Base-by-base conservation (phyloP, 2,113 vertebrate species). In the Heloderma charlesbogerti region DNA sequence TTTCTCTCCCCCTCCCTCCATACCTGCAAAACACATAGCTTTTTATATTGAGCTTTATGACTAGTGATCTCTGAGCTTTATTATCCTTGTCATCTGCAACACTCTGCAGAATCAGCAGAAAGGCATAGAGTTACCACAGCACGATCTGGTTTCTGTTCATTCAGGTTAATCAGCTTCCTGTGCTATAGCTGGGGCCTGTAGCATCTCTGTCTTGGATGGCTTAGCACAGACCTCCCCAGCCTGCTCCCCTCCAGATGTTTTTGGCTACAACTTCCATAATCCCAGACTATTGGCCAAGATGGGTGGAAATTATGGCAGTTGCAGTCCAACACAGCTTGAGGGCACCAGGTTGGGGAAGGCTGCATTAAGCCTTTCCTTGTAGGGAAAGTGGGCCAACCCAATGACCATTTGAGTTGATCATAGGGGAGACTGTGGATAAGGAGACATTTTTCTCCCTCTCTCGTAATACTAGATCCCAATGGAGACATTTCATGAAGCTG, bases 131-230 rank as follows among this genome's bases (percentile, higher is more conserved):
- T 67, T 90, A 90, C 84, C 94, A 91, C 75, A 88, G 89, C 90
- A 43, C 63, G 45, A 78, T 92, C 40, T 87, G 88, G 31, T 88
- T 95, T 94, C 67, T 94, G 74, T 88, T 95, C 34, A 40, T 92
- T 92, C 48, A 87, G 92, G 84, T 93, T 96, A 84, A 93, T 95
- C 8, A 6, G 63, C 54, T 88, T 88, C 45, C 88, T 71, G 66
- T 85, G n/a, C 51, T 91, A 0, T 77, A 80, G 84, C 5, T 57
- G 67, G 48, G 31, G 78, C 93, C 10, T 34, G 12, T 15, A 80
- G 78, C 20, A 29, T 63, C 81, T n/a, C 4, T 80, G 77, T 86
- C 37, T 86, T 34, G 48, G 25, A 1, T 16, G 74, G 12, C 43
- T 81, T 81, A 54, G 5, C 15, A 18, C 79, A 81, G 79, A 7